Conservation (phyloP, 2,797 vertebrate species). For the Sebastes taczanowskii region DNA sequence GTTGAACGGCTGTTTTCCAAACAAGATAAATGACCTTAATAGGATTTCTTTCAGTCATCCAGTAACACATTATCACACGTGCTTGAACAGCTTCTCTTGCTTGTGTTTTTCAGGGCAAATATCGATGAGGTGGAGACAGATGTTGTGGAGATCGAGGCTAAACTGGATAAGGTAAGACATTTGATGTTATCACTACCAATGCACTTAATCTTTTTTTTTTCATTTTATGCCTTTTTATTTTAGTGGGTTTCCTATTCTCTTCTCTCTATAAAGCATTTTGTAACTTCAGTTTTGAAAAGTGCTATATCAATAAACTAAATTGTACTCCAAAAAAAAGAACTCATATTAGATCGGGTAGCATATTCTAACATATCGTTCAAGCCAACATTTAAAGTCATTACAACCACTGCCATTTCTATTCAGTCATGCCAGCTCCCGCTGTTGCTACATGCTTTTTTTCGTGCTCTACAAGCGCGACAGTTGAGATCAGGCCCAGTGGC, state of each 20-base stretch:
- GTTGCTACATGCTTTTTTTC: not conserved
- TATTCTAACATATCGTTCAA: not conserved
- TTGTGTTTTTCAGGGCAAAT: constrained; percentile 86
- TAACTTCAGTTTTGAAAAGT: not conserved
- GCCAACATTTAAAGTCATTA: not conserved
- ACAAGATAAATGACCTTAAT: not conserved
- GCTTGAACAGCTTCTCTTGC: constrained; percentile 5
- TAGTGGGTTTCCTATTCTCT: not conserved
- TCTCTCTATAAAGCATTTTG: not conserved
- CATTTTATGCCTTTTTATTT: not conserved
- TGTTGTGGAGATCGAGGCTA: constrained; percentile 95
- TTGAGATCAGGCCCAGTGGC: not conserved
- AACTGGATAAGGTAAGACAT: constrained; percentile 92
- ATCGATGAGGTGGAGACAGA: constrained; percentile 96
- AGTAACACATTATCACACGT: not conserved
- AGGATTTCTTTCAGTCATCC: not conserved
- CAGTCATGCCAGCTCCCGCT: not conserved
- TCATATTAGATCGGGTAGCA: not conserved
- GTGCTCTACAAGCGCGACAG: not conserved
- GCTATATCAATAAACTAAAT: not conserved
- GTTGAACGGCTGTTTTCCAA: constrained; percentile 12
- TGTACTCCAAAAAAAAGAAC: not conserved
- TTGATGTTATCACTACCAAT: not conserved
- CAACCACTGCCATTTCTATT: not conserved
- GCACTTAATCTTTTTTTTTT: not conserved